Evolutionary conservation across 92 coral and sea anemone species (phyloP), one percentile per base, ranked within the genome.

Genomic region (Phenganax stokvisi): DNA sequence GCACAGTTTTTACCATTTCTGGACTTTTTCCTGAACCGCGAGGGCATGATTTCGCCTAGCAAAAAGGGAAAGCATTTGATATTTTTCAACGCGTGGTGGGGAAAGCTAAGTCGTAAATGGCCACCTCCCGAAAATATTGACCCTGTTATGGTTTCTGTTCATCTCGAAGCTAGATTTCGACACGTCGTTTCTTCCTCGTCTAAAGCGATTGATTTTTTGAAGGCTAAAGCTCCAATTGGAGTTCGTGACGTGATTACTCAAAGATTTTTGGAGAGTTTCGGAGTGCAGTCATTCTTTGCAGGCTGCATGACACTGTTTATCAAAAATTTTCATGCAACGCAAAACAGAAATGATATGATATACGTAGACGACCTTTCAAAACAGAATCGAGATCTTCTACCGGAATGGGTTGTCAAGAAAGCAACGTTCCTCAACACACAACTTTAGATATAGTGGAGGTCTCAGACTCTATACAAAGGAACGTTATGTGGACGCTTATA

Each of bases 71-170:
- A 59, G 65, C n/a, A 52, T 55, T 53, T 63, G 47, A 55, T 56
- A 54, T 77, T 77, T 77, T 77, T 53, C 76, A 77, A 77, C 28
- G 81, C 84, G 3, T 81, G 81, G 84, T 81, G 84, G 84, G 30
- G 56, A 63, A 55, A n/a, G 27, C 30, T 2, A 9, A 13, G 29
- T 10, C 7, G 69, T 5, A 64, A 64, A 77, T 64, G 77, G 55
- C 84, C 84, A 47, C 44, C 84, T 15, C 28, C 25, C 8, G 51
- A 81, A 13, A 13, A 29, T 20, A 20, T 20, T 20, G 25, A 20
- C 25, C 25, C 25, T 20, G 25, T 20, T 20, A 20, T 20, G 25
- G 25, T 20, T 20, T 20, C 25, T 20, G 25, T 20, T 20, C 25
- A 20, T 20, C 25, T 20, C 25, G 25, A 20, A 20, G 25, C 25